Evolutionary conservation across 2,797 vertebrate species (phyloP).

Genomic region (Vipera ursinii): DNA sequence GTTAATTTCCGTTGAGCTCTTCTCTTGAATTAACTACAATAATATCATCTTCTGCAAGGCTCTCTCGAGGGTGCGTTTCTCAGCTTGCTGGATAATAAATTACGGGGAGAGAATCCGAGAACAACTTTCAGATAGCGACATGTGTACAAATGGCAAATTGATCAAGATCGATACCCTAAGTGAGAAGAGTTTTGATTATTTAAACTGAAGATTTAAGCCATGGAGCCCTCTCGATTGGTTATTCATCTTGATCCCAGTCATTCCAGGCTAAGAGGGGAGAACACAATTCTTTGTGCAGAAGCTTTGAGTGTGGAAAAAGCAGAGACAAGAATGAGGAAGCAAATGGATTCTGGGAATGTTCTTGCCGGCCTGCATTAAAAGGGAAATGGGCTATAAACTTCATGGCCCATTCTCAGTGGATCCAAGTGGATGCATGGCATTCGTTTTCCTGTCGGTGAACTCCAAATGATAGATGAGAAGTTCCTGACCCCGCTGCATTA

Average conservation of each 20-base stretch:
- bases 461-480: background rate
- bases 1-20: background rate
- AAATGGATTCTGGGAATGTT: background rate
- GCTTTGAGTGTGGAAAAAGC: background rate
- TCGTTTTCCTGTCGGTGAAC: background rate
- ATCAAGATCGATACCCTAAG: slow-evolving; percentile 11
- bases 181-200: background rate
- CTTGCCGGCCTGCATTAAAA: no score
- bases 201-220: background rate
- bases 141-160: background rate
- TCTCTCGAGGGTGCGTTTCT: background rate
- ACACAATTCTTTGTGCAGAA: background rate
- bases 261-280: background rate
- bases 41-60: background rate
- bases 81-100: background rate
- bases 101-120: background rate
- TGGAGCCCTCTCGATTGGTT: slow-evolving; percentile 2
- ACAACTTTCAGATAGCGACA: background rate
- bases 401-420: background rate
- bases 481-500: background rate
- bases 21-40: background rate
- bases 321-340: background rate
- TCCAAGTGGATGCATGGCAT: background rate
- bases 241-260: background rate
- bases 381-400: background rate